Conservation (phyloP, 2,113 vertebrate genomes). For the Marmota flaviventris region DNA sequence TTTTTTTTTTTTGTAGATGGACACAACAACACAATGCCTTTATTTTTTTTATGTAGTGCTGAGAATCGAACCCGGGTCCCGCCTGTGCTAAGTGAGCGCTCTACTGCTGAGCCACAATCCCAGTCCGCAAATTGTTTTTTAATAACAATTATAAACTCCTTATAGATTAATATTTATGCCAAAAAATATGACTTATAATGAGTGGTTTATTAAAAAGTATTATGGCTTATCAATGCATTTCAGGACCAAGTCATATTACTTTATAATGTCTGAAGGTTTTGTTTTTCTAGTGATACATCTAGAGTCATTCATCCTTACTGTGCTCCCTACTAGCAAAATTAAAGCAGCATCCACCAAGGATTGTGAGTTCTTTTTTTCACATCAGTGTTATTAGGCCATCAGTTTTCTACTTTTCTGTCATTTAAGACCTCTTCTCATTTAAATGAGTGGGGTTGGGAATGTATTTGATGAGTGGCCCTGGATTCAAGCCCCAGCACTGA, state of each 20-base stretch:
- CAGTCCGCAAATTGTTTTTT: neutral
- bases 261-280: neutral
- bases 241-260: neutral
- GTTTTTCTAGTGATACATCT: too few species aligned
- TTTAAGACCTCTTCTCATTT: neutral
- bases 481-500: neutral
- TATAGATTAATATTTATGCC: neutral
- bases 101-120: too few species aligned
- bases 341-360: neutral
- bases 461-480: too few species aligned
- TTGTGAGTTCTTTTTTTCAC: neutral
- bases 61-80: too few species aligned
- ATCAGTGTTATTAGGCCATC: neutral
- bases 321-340: neutral
- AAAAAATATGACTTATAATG: neutral
- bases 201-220: neutral
- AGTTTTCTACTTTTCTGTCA: neutral
- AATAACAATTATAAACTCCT: constrained; percentile 25
- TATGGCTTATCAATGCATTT: neutral
- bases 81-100: too few species aligned
- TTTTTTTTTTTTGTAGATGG: too few species aligned
- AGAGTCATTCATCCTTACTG: neutral
- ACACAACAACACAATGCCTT: too few species aligned
- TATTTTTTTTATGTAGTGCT: too few species aligned
- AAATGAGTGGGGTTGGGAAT: neutral